phyloP scores from a whole-genome alignment of 2,797 vertebrate genomes.

The Fistularia tabacaria region DNA sequence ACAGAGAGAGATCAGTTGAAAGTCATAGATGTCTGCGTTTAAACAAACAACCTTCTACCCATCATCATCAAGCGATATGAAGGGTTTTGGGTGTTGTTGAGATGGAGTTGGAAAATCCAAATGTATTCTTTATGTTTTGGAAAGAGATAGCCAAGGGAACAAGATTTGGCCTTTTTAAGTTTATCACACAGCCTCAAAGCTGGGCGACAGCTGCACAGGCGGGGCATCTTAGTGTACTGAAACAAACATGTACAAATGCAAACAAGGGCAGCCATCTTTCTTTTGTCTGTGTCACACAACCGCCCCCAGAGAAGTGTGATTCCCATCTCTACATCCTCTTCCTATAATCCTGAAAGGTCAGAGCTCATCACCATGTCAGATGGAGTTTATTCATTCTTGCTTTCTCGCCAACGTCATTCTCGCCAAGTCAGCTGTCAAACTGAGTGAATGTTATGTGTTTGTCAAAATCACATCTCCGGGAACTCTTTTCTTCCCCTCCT shows the following conservation, averaged over 20 bases:
- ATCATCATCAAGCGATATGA: too few species aligned
- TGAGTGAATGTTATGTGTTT: constrained; percentile 32
- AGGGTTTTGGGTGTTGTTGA: too few species aligned
- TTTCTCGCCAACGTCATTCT: constrained; percentile 46
- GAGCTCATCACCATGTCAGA: constrained; percentile 59
- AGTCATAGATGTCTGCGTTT: too few species aligned
- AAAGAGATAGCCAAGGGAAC: too few species aligned
- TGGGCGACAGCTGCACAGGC: too few species aligned
- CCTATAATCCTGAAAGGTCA: constrained; percentile 63
- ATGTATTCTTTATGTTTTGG: too few species aligned
- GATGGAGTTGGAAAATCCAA: too few species aligned
- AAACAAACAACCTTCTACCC: too few species aligned
- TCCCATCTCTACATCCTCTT: constrained; percentile 39
- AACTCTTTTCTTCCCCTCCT: constrained; percentile 19
- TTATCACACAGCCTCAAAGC: too few species aligned
- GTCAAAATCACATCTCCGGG: constrained; percentile 31
- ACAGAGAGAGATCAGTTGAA: too few species aligned
- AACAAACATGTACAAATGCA: constrained; percentile 6
- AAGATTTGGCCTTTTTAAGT: too few species aligned
- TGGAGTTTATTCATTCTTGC: constrained; percentile 56
- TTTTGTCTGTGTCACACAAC: constrained; percentile 40
- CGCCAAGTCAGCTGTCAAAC: constrained; percentile 45
- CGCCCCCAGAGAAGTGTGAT: constrained; percentile 27
- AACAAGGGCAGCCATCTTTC: constrained; percentile 16
- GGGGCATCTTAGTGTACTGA: too few species aligned